Percentiles rank a stretch among this genome's conserved stretches.
phyloP scores from a whole-genome alignment of 2,113 vertebrate genomes.

The Connochaetes taurinus region DNA sequence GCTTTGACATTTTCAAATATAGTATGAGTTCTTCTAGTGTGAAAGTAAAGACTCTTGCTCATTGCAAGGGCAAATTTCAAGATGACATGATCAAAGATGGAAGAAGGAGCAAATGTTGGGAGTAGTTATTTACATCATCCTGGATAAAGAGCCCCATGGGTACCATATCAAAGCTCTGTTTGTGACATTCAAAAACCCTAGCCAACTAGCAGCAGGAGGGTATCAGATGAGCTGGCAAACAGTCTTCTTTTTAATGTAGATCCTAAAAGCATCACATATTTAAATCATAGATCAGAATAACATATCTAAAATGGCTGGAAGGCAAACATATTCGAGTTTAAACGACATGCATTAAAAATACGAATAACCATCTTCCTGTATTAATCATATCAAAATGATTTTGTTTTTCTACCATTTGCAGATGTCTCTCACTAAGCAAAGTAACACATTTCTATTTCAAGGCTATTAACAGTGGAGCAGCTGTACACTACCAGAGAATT shows the following conservation, averaged over 20 bases:
- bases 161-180: constrained; percentile 61
- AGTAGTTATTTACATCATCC: constrained; percentile 73
- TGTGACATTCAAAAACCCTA: constrained; percentile 69
- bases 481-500: constrained; percentile 78
- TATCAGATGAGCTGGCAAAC: constrained; percentile 66
- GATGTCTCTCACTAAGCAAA: constrained; percentile 80
- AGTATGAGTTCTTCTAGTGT: constrained; percentile 62
- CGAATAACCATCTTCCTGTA: constrained; percentile 73
- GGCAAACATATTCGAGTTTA: constrained; percentile 81
- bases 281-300: constrained; percentile 71
- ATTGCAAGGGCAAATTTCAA: constrained; percentile 69
- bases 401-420: constrained; percentile 77
- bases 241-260: constrained; percentile 68
- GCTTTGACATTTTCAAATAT: constrained; percentile 69
- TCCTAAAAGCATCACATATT: constrained; percentile 75
- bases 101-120: constrained; percentile 67
- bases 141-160: constrained; percentile 70
- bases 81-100: constrained; percentile 69
- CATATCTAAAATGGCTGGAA: constrained; percentile 76
- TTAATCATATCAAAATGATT: constrained; percentile 81
- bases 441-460: constrained; percentile 82
- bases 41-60: constrained; percentile 61
- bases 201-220: constrained; percentile 67
- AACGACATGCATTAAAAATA: constrained; percentile 82
- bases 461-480: constrained; percentile 80